A percentile compares a stretch with the other conserved stretches of the same genome.
These are phyloP conservation scores for Macrobrachium rosenbergii DNA, from an alignment of 1,140 invertebrate species.

Conservation along the genomic window DNA sequence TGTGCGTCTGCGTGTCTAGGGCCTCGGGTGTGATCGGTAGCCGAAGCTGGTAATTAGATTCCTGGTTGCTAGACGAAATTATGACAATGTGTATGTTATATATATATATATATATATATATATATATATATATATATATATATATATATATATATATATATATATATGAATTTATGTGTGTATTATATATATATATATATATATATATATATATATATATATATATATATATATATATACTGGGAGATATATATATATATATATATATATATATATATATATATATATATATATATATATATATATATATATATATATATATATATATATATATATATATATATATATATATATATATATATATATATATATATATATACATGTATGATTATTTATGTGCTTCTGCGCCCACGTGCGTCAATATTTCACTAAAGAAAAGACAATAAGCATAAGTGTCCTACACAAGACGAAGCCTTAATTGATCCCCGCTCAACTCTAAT, in stretches of 20 bases:
- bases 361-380: background rate
- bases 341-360: background rate
- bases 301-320: conserved; percentile 13
- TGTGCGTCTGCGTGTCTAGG: no score
- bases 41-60: no score
- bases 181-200: conserved; percentile 16
- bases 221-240: no score
- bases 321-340: conserved; percentile 9
- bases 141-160: background rate
- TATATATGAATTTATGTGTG: background rate
- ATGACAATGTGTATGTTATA: no score
- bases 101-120: background rate
- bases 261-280: conserved; percentile 15
- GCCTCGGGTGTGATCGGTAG: no score
- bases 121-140: background rate
- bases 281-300: background rate
- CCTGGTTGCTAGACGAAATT: no score
- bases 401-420: background rate
- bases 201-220: conserved; percentile 27
- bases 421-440: no score
- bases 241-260: no score
- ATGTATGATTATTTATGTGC: no score
- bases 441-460: no score
- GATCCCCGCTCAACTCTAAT: no score
- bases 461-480: no score